Evolutionary conservation across 2,797 vertebrate species (phyloP), one percentile per base, ranked within the genome.

Genomic region (Cryptoblepharus egeriae): DNA sequence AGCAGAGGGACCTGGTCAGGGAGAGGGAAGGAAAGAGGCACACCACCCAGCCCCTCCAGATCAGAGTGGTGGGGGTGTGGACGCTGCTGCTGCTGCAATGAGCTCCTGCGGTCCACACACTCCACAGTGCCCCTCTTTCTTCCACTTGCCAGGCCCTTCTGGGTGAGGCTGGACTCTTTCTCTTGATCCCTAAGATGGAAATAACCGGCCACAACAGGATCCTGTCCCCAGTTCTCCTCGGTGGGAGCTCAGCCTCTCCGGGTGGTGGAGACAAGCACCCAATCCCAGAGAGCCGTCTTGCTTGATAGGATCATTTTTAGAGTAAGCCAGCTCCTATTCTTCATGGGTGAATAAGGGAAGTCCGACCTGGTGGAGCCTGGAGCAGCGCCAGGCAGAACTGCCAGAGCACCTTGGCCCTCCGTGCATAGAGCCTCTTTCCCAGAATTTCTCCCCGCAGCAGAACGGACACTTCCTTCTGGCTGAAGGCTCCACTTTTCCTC

Each of bases 61-160:
- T n/a, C n/a, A n/a, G n/a, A n/a, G n/a, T n/a, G n/a, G n/a, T 42
- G 26, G n/a, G 28, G 1, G 32, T 2, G 6, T 6, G 24, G 18
- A 0, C 2, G 39, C 18, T 1, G 22, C 3, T 2, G 8, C 1
- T 0, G 20, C 28, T 1, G 4, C 18, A 3, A 11, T 18, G 4
- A 32, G 26, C 32, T 61, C 32, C 24, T 30, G 58, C 6, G 4
- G 42, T 45, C 45, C 18, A 45, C 45, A 5, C 67, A 57, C 4
- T 2, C n/a, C 57, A 26, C 45, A 49, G 12, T 49, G 45, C 9
- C 9, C 45, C 4, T 10, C 9, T 49, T 49, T 8, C 12, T 49
- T 49, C 12, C 7, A 49, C 45, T 49, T 1, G 73, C 26, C 32
- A 42, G 55, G 5, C 5, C 26, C 73, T 13, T 24, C 2, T 0